Conservation (phyloP, 1,140 invertebrate genomes). For the Meloidogyne hapla region DNA sequence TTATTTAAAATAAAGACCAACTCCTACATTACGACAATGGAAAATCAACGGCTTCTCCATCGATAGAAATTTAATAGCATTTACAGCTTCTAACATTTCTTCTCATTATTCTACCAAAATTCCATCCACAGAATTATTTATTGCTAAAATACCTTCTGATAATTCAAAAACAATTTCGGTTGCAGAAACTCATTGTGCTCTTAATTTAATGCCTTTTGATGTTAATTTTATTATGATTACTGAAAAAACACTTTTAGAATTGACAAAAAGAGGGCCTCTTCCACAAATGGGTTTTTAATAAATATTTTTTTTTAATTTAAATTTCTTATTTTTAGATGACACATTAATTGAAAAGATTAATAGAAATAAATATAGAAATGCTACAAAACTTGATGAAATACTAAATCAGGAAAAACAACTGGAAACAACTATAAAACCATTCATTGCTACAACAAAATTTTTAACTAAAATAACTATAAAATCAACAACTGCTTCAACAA, state of each 20-base stretch:
- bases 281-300: conserved; percentile 16
- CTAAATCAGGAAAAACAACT: neutral
- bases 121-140: conserved; percentile 7
- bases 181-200: conserved; percentile 20
- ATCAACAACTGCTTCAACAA: neutral
- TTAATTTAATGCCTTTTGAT: conserved; percentile 20
- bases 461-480: neutral
- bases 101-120: neutral
- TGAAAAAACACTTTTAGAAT: conserved; percentile 5
- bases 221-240: conserved; percentile 23
- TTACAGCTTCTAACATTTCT: conserved; percentile 14
- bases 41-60: conserved; percentile 7
- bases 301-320: neutral
- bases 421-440: neutral
- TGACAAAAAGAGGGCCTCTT: neutral
- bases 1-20: neutral
- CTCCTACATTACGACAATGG: conserved; percentile 1
- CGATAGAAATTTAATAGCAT: conserved; percentile 18
- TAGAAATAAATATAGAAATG: neutral
- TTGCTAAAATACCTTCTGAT: conserved; percentile 16
- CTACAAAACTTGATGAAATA: neutral
- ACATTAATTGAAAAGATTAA: neutral
- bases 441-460: neutral
- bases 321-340: neutral
- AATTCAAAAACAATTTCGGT: neutral